Evolutionary conservation across 2,113 vertebrate genomes (phyloP).

Genomic region (Dendrocopos noguchii): DNA sequence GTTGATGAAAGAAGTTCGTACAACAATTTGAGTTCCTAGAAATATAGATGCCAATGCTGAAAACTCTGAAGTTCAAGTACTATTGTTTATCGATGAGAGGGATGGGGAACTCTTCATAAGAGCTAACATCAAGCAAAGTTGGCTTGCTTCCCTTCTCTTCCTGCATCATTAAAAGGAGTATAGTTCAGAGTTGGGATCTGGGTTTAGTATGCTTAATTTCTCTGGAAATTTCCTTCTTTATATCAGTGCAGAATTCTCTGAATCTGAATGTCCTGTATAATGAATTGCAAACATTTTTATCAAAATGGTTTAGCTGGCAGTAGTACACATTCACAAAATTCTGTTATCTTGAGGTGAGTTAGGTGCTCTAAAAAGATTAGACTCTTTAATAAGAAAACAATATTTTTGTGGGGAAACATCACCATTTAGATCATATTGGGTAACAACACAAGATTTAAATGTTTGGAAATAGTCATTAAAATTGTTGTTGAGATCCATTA

Average conservation of each 20-base stretch:
- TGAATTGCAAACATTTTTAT: background rate
- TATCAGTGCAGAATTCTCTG: background rate
- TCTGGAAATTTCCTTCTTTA: background rate
- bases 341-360: background rate
- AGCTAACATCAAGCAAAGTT: background rate
- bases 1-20: slow-evolving; percentile 3
- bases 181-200: background rate
- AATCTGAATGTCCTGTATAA: background rate
- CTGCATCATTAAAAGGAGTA: background rate
- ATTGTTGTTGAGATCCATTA: background rate
- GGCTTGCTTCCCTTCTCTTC: background rate
- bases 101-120: background rate
- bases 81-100: background rate
- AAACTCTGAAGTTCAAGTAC: background rate
- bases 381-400: background rate
- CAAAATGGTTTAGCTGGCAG: background rate
- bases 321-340: background rate
- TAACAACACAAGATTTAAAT: background rate
- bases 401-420: background rate
- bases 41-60: slow-evolving; percentile 2
- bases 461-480: background rate
- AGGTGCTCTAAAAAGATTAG: background rate
- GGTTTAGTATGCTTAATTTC: background rate
- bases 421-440: background rate
- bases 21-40: background rate